Evolutionary conservation across 1,140 invertebrate species (phyloP).

Genomic region (Drosophila tsacasi): DNA sequence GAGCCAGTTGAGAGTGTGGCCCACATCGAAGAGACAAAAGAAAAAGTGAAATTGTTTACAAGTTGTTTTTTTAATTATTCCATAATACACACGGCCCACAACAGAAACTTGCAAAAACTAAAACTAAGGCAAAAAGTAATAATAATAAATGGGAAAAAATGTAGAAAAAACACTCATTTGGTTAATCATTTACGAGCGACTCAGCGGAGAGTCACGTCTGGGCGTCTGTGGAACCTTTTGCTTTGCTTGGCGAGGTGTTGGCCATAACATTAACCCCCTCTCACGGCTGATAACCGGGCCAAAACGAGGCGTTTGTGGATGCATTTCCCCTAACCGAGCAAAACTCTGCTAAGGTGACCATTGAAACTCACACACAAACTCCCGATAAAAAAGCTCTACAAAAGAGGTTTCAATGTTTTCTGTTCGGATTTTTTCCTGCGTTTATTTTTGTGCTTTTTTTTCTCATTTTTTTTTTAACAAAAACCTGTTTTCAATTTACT

Average conservation of each 20-base stretch:
- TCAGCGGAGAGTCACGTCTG: constrained; percentile 62
- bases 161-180: constrained; percentile 31
- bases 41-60: constrained; percentile 73
- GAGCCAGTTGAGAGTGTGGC: constrained; percentile 27
- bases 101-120: constrained; percentile 16
- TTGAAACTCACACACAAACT: constrained; percentile 13
- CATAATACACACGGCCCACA: constrained; percentile 56
- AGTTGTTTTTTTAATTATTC: constrained; percentile 58
- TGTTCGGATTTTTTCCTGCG: constrained; percentile 30
- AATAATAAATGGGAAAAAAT: constrained; percentile 25
- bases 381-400: constrained; percentile 70
- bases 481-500: constrained; percentile 81
- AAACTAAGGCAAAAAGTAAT: constrained; percentile 12
- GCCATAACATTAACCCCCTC: constrained; percentile 30
- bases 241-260: constrained; percentile 17
- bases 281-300: constrained; percentile 27
- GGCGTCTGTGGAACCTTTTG: constrained; percentile 19
- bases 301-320: constrained; percentile 19
- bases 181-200: constrained; percentile 43
- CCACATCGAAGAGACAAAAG: constrained; percentile 42
- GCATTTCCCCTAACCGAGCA: constrained; percentile 44
- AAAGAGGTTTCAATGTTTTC: constrained; percentile 81
- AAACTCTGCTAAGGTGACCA: constrained; percentile 33
- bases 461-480: constrained; percentile 61
- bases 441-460: constrained; percentile 19